These are phyloP conservation scores for Gambelia wislizenii DNA, from an alignment of 2,797 vertebrate species.

Conservation along the genomic window DNA sequence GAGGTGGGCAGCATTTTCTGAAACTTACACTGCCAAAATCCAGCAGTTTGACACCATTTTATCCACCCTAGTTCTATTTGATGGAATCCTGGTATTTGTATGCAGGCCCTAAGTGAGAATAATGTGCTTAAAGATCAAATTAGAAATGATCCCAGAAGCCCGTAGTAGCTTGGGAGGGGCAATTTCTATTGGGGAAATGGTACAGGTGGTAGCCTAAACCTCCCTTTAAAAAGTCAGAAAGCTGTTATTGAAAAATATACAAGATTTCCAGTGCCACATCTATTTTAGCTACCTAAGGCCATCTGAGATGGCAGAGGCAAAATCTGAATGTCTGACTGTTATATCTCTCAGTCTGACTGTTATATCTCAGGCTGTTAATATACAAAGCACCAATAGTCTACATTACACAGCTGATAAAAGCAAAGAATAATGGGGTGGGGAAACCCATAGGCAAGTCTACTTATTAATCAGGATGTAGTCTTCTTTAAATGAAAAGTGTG, in stretches of 20 bases:
- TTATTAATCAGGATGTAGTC: neutral
- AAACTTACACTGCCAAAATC: too few species aligned
- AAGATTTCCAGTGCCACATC: neutral
- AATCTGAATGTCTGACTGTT: too few species aligned
- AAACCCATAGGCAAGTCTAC: neutral
- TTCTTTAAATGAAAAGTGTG: neutral
- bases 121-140: neutral
- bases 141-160: too few species aligned
- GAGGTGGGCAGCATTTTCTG: too few species aligned
- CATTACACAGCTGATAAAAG: neutral
- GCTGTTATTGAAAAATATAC: neutral
- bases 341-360: too few species aligned
- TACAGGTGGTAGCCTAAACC: too few species aligned
- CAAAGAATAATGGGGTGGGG: neutral
- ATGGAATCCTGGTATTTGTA: too few species aligned
- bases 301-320: too few species aligned
- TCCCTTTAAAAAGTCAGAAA: neutral
- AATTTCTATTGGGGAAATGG: neutral
- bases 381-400: neutral
- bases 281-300: neutral
- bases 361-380: neutral
- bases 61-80: too few species aligned
- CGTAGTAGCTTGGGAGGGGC: neutral
- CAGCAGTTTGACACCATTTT: too few species aligned
- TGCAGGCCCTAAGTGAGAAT: too few species aligned